These are phyloP conservation scores for Philereme vetulata DNA, from an alignment of 2,888 invertebrate species.

Conservation along the genomic window DNA sequence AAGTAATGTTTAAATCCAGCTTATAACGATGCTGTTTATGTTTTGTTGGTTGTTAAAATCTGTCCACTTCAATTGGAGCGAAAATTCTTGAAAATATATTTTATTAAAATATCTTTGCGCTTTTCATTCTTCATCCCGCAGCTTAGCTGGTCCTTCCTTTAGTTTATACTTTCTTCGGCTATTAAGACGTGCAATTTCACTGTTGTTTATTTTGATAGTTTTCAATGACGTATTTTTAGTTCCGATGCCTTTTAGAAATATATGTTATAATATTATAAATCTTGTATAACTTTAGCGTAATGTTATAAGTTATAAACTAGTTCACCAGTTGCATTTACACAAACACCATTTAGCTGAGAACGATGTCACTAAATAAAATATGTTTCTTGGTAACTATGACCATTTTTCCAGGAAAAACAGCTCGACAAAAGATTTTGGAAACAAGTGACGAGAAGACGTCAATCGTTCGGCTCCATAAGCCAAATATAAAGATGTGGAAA, in stretches of 20 bases:
- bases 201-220: not conserved
- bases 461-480: slow-evolving; percentile 80
- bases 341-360: not conserved
- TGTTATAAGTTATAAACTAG: not conserved
- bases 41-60: slow-evolving; percentile 66
- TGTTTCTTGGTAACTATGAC: slow-evolving; percentile 20
- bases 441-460: slow-evolving; percentile 89
- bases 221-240: slow-evolving; percentile 4
- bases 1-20: slow-evolving; percentile 74
- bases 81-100: slow-evolving; percentile 78
- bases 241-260: not conserved
- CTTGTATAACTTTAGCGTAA: not conserved
- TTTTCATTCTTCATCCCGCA: slow-evolving; percentile 77
- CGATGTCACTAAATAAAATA: not conserved
- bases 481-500: slow-evolving; percentile 60
- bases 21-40: slow-evolving; percentile 60
- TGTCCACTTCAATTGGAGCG: slow-evolving; percentile 77
- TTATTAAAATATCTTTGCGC: slow-evolving; percentile 73
- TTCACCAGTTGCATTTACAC: slow-evolving; percentile 2
- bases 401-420: slow-evolving; percentile 87
- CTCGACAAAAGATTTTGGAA: slow-evolving; percentile 92
- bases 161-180: slow-evolving; percentile 30
- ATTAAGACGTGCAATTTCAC: slow-evolving; percentile 28
- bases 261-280: not conserved
- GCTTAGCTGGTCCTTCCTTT: slow-evolving; percentile 58